These are phyloP conservation scores for Paratilapia polleni DNA, from an alignment of 2,113 vertebrate species.

Conservation along the genomic window DNA sequence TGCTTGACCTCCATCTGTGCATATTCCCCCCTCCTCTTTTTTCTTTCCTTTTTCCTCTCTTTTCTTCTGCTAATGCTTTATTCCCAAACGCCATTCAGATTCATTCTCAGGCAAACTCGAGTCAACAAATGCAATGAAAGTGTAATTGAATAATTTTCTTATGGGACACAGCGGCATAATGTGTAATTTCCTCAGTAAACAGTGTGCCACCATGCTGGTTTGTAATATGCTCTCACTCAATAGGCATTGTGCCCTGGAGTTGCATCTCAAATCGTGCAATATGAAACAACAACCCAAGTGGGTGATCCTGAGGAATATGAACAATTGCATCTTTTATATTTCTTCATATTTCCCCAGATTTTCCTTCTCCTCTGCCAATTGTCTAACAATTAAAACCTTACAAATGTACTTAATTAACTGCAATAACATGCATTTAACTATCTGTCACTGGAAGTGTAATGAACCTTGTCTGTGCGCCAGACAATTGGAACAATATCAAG, in stretches of 20 bases:
- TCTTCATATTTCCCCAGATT: slow-evolving; percentile 31
- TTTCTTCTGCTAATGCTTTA: slow-evolving; percentile 32
- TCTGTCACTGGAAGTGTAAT: slow-evolving; percentile 52
- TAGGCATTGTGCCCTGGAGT: slow-evolving; percentile 61
- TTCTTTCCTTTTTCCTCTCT: background rate
- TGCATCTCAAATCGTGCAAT: slow-evolving; percentile 51
- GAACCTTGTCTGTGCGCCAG: slow-evolving; percentile 7
- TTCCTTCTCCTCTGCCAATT: slow-evolving; percentile 14
- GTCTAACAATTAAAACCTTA: slow-evolving; percentile 54
- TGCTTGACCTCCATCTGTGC: slow-evolving; percentile 41
- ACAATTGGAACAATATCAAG: background rate
- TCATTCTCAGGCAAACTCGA: slow-evolving; percentile 48
- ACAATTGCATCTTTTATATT: slow-evolving; percentile 50
- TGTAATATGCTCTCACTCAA: slow-evolving; percentile 62
- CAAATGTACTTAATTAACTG: slow-evolving; percentile 58
- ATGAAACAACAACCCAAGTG: slow-evolving; percentile 57
- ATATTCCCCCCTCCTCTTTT: background rate
- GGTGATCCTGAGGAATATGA: slow-evolving; percentile 34
- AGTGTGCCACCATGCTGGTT: slow-evolving; percentile 72
- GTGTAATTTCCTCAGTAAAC: slow-evolving; percentile 73
- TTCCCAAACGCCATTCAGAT: slow-evolving; percentile 45
- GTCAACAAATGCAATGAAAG: slow-evolving; percentile 71
- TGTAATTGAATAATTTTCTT: slow-evolving; percentile 78
- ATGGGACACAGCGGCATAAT: slow-evolving; percentile 70
- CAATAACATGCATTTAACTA: slow-evolving; percentile 46